These are phyloP conservation scores for Neolamprologus variostigma DNA, from an alignment of 2,113 vertebrate genomes.

Conservation along the genomic window DNA sequence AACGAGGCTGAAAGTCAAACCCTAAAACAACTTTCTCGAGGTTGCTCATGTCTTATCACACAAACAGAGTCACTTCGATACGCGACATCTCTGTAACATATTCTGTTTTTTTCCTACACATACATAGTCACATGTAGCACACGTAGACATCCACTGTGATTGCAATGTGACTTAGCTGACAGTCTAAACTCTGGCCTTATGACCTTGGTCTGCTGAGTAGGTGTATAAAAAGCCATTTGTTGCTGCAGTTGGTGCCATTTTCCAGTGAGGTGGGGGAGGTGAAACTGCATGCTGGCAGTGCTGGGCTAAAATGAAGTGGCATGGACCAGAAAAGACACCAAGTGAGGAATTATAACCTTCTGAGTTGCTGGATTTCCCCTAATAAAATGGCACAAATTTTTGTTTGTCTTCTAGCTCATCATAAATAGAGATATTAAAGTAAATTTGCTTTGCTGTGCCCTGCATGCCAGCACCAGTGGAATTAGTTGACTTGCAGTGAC, in stretches of 20 bases:
- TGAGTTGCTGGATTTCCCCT: neutral
- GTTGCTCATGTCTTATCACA: neutral
- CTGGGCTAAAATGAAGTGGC: neutral
- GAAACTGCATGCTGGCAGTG: neutral
- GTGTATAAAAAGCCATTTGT: neutral
- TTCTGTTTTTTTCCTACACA: neutral
- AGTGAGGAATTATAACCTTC: neutral
- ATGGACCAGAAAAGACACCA: neutral
- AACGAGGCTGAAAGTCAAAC: neutral
- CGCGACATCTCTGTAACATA: neutral
- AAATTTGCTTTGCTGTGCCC: neutral
- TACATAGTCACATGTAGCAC: neutral
- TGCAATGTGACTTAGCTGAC: neutral
- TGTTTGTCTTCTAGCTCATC: neutral
- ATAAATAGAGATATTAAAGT: neutral
- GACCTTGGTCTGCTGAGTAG: neutral
- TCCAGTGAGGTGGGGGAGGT: neutral
- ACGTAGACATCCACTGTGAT: neutral
- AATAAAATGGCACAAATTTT: neutral
- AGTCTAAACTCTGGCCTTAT: neutral
- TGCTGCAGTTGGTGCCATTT: neutral
- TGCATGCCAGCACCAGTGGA: neutral
- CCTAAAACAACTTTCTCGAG: neutral
- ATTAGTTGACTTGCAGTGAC: neutral
- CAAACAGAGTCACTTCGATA: fast-evolving